phyloP scores from a whole-genome alignment of 2,888 invertebrate genomes.

The Unio pictorum region DNA sequence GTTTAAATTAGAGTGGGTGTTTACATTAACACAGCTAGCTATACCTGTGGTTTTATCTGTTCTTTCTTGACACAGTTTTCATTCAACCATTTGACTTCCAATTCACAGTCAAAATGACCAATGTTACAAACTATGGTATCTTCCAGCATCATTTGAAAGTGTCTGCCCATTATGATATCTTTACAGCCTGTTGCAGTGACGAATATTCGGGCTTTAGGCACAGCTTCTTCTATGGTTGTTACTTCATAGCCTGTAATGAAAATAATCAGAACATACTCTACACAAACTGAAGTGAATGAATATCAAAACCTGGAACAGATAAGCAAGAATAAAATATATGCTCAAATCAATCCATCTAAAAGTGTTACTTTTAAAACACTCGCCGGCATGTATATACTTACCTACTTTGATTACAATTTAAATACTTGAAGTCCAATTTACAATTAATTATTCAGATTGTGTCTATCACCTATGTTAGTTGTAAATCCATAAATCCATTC shows the following conservation, averaged over 20 bases:
- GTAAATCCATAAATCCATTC: too few species aligned
- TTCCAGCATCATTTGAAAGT: slow-evolving; percentile 93
- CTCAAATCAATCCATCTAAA: slow-evolving; percentile 8
- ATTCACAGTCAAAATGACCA: slow-evolving; percentile 99
- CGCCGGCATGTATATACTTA: too few species aligned
- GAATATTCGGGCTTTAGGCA: slow-evolving; percentile 91
- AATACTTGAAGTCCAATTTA: too few species aligned
- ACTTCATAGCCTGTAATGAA: slow-evolving; percentile 76
- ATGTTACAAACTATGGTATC: slow-evolving; percentile 99
- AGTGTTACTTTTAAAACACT: not conserved
- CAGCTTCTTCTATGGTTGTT: slow-evolving; percentile 96
- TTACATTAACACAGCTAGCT: not conserved
- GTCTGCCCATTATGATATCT: slow-evolving; percentile 89
- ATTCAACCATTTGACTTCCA: slow-evolving; percentile 96
- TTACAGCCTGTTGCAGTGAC: slow-evolving; percentile 98
- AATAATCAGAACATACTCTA: slow-evolving; percentile 1
- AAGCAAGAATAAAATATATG: not conserved
- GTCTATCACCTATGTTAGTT: too few species aligned
- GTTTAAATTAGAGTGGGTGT: too few species aligned
- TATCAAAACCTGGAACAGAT: not conserved
- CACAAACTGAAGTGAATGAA: not conserved
- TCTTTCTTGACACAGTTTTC: slow-evolving; percentile 89
- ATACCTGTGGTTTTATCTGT: slow-evolving; percentile 95
- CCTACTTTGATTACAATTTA: too few species aligned
- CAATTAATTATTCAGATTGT: too few species aligned